Evolutionary conservation across 2,113 vertebrate genomes (phyloP).

Genomic region (Petromus typicus): DNA sequence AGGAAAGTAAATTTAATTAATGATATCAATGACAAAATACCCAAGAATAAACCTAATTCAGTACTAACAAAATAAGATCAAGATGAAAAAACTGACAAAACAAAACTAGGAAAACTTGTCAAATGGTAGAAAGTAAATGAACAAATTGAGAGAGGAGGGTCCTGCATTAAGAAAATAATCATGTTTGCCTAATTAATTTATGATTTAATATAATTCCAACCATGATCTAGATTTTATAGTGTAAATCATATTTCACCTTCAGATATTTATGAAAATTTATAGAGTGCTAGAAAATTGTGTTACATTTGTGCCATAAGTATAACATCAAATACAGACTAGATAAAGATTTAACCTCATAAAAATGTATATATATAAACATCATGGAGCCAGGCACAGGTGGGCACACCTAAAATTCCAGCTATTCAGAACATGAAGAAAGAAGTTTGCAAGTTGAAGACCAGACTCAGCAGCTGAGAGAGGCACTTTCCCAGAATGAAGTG

Average conservation of each 20-base stretch:
- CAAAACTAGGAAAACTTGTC: neutral
- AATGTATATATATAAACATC: neutral
- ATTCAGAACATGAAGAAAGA: neutral
- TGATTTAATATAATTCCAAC: neutral
- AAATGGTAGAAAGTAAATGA: neutral
- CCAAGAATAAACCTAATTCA: neutral
- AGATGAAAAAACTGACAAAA: neutral
- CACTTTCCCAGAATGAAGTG: neutral
- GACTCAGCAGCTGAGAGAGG: neutral
- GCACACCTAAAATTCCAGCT: neutral
- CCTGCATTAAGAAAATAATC: neutral
- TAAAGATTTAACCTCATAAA: neutral
- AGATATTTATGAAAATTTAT: neutral
- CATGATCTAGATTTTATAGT: neutral
- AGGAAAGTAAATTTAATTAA: neutral
- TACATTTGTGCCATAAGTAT: neutral
- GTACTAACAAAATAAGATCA: neutral
- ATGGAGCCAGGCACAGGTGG: neutral
- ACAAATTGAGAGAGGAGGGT: neutral
- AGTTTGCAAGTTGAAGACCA: neutral
- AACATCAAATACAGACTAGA: neutral
- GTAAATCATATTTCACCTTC: neutral
- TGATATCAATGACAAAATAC: slow-evolving; percentile 28
- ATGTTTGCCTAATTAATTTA: neutral
- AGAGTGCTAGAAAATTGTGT: neutral